Evolutionary conservation across 2,888 invertebrate species (phyloP).

Genomic region (Andricus curvator): DNA sequence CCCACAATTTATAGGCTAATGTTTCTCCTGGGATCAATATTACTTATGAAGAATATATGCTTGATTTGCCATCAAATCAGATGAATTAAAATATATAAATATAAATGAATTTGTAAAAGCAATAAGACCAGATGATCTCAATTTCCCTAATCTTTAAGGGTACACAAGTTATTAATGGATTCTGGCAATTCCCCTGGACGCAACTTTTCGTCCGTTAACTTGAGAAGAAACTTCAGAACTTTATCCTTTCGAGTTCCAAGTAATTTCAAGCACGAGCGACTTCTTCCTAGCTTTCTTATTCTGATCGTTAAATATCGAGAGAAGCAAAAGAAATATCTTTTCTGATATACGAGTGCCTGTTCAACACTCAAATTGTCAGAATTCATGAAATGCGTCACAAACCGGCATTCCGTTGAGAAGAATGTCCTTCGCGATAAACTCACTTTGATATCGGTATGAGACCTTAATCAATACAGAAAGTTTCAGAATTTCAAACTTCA

Average conservation of each 20-base stretch:
- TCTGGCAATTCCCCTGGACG: background rate
- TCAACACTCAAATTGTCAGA: background rate
- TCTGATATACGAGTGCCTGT: background rate
- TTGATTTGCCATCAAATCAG: no score
- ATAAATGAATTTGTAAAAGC: no score
- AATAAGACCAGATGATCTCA: no score
- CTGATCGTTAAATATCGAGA: background rate
- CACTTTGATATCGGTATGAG: no score
- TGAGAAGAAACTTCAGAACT: background rate
- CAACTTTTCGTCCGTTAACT: background rate
- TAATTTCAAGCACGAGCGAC: constrained; percentile 1
- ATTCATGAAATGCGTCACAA: background rate
- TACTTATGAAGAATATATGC: no score
- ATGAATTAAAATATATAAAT: no score
- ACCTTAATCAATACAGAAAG: no score
- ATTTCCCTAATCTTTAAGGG: no score
- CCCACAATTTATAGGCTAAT: no score
- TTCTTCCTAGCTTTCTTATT: background rate
- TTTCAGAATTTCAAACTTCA: no score
- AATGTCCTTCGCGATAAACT: background rate
- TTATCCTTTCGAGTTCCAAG: constrained; percentile 3
- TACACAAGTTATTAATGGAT: background rate
- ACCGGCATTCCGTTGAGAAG: background rate
- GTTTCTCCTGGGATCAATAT: no score
- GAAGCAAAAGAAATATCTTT: background rate